Evolutionary conservation across 2,888 invertebrate genomes (phyloP).

Genomic region (Meteorus colon): DNA sequence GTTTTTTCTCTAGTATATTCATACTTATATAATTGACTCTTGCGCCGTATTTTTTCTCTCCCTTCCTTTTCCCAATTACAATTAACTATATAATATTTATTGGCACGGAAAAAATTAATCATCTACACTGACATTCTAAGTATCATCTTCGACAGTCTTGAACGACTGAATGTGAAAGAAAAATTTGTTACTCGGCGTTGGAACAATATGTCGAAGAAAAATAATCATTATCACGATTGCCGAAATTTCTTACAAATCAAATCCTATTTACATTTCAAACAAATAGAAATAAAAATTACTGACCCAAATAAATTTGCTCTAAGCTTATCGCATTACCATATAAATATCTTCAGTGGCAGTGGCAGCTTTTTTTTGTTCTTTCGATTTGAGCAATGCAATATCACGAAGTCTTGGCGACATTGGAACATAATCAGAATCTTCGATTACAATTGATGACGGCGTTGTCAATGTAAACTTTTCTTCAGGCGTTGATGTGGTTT

Average conservation of each 20-base stretch:
- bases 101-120: slow-evolving; percentile 6
- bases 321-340: slow-evolving; percentile 67
- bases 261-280: background rate
- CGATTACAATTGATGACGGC: slow-evolving; percentile 49
- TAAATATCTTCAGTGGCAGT: slow-evolving; percentile 63
- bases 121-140: background rate
- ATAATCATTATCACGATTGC: slow-evolving; percentile 5
- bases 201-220: background rate
- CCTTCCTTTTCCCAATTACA: background rate
- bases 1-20: background rate
- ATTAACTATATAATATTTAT: slow-evolving; percentile 8
- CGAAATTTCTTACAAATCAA: background rate
- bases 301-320: background rate
- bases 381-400: slow-evolving; percentile 55
- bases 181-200: background rate
- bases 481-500: slow-evolving; percentile 60
- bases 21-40: slow-evolving; percentile 21
- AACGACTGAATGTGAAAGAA: background rate
- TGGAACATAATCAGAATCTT: slow-evolving; percentile 67
- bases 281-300: background rate
- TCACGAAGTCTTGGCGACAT: slow-evolving; percentile 69
- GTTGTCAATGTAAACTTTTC: slow-evolving; percentile 49
- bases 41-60: background rate
- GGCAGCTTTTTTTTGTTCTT: slow-evolving; percentile 49
- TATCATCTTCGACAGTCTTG: background rate